Base-by-base conservation (phyloP, 2,113 vertebrate genomes). In the Megaptera novaeangliae region DNA sequence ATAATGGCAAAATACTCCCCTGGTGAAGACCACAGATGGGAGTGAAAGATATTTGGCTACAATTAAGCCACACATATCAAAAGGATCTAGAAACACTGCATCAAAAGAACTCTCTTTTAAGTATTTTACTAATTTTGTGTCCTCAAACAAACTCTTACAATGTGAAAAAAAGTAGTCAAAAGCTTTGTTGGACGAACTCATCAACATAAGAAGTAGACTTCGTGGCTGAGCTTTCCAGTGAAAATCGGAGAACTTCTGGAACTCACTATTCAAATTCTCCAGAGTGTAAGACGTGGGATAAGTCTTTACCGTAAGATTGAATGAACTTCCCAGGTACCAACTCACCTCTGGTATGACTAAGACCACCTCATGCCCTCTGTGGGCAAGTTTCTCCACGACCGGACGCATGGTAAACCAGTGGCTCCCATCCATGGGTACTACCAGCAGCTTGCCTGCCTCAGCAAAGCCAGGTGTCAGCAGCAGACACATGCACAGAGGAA, bases 331-430 rank as follows among this genome's bases (percentile, higher is more conserved):
- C 63, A 99, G 98, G 12, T 98, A 34, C 96, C 99, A 69, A 93
- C 95, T 99, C 74, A 74, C 98, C 69, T 99, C 99, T 1, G 99
- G 99, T 27, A 98, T 63, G 57, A 99, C 66, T 1, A 99, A 95
- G 2, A 99, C 97, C 36, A 99, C 63, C 18, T 99, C 98, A 0
- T 99, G 99, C 6, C 99, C 99, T 63, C 94, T 99, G 1, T 15
- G 80, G 0, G 3, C 31, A 1, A 99, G 98, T 52, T 99, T 98
- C 81, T 99, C 98, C 80, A 99, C 98, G 71, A 99, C 97, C 0
- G 95, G 59, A n/a, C 63, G 96, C 99, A 99, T 99, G 98, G 99
- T 99, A 11, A 99, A 98, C 99, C 99, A 99, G 98, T 99, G 99
- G 90, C 99, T 99, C 34, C 99, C 99, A 12, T 98, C 99, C 98